A percentile compares a stretch with the other conserved stretches of the same genome.
phyloP scores from a whole-genome alignment of 2,113 vertebrate genomes.

The Chionomys nivalis region DNA sequence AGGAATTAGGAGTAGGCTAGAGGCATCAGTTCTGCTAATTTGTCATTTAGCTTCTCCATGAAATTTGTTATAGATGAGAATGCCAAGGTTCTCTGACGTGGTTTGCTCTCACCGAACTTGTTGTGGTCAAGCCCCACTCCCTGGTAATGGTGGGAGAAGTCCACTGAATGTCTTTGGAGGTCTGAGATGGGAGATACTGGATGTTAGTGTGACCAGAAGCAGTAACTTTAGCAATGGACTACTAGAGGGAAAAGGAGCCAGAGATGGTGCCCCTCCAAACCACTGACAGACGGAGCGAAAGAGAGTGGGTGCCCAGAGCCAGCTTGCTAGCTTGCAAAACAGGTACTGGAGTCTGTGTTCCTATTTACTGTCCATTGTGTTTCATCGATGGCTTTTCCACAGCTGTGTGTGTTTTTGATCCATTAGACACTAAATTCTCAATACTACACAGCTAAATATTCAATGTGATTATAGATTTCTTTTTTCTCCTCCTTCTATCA shows the following conservation, averaged over 20 bases:
- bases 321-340: not conserved
- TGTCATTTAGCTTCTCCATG: not conserved
- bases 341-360: rapidly evolving
- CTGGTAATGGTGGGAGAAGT: no score
- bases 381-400: not conserved
- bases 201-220: not conserved
- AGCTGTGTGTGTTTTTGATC: not conserved
- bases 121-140: not conserved
- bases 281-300: not conserved
- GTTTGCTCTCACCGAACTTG: not conserved
- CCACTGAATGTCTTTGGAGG: not conserved
- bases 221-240: rapidly evolving
- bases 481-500: not conserved
- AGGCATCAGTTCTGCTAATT: not conserved
- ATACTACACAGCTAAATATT: not conserved
- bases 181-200: not conserved
- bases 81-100: not conserved
- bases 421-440: not conserved
- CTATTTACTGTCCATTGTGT: not conserved
- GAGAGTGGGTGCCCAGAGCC: not conserved
- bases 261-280: not conserved
- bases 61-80: not conserved
- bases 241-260: not conserved
- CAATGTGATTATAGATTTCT: not conserved
- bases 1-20: conserved; percentile 10